Percentiles rank a stretch among this genome's conserved stretches.
Evolutionary conservation across 2,888 invertebrate genomes (phyloP).

Genomic region (Autographa pulchrina): DNA sequence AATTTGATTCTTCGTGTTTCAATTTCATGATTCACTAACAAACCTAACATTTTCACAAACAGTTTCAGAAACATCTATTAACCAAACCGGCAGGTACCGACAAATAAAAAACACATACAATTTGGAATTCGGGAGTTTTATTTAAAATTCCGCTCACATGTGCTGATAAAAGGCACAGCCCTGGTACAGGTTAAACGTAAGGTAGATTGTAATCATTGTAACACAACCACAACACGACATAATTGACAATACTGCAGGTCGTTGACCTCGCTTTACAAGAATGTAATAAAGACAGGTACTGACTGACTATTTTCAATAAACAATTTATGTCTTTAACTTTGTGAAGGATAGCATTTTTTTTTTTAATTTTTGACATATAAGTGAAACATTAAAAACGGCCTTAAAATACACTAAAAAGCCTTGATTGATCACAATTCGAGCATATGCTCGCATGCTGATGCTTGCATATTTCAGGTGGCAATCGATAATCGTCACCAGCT

Average conservation of each 20-base stretch:
- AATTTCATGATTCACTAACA: neutral
- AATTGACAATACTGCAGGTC: conserved; percentile 1
- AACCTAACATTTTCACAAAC: neutral
- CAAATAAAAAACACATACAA: neutral
- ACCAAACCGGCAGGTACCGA: neutral
- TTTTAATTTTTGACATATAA: no score
- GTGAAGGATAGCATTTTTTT: neutral
- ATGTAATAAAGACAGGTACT: neutral
- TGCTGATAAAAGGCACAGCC: conserved; percentile 4
- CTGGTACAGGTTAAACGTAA: neutral
- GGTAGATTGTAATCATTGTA: conserved; percentile 1
- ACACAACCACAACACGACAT: neutral
- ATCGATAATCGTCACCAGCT: no score
- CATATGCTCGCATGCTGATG: no score
- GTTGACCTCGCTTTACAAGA: conserved; percentile 1
- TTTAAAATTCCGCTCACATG: conserved; percentile 4
- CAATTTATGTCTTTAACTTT: neutral
- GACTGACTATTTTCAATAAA: neutral
- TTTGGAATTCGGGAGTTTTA: neutral
- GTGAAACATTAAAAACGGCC: no score
- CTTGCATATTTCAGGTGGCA: no score
- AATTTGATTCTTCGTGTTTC: neutral
- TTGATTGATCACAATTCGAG: no score
- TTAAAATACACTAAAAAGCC: no score
- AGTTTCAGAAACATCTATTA: neutral